Conservation (phyloP, 2,113 vertebrate species). For the Neolamprologus sp. region DNA sequence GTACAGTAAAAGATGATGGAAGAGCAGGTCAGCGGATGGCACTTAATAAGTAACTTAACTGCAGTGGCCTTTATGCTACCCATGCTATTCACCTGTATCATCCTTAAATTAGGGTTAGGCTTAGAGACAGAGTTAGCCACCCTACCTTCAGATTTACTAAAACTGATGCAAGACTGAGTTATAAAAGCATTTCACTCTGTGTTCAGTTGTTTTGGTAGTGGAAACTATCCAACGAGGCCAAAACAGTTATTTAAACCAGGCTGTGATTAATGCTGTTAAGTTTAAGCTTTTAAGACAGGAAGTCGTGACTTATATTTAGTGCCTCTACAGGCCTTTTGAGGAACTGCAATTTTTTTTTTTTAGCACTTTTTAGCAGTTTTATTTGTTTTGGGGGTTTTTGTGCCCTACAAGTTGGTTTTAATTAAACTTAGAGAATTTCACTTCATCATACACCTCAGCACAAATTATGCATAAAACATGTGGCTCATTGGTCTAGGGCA, state of each 20-base stretch:
- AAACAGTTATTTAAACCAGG: not conserved
- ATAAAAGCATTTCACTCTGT: not conserved
- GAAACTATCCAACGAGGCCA: not conserved
- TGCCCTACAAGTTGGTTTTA: not conserved
- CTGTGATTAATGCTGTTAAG: not conserved
- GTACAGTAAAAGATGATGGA: not conserved
- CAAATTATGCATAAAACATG: not conserved
- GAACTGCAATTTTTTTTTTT: not conserved
- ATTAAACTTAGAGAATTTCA: not conserved
- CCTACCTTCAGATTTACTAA: not conserved
- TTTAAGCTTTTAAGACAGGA: not conserved
- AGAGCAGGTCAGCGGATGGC: not conserved
- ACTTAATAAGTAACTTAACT: not conserved
- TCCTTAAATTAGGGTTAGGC: not conserved
- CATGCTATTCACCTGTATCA: not conserved
- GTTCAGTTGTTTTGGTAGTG: fast-evolving
- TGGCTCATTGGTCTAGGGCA: constrained; percentile 58
- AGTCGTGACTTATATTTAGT: fast-evolving
- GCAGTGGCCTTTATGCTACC: not conserved
- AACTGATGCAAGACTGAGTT: not conserved
- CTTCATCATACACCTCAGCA: not conserved
- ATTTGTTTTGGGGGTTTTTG: fast-evolving
- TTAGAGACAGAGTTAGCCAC: not conserved
- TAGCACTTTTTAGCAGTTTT: not conserved
- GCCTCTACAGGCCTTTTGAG: not conserved